phyloP scores from a whole-genome alignment of 2,797 vertebrate species.

The Ctenopoma multispine region DNA sequence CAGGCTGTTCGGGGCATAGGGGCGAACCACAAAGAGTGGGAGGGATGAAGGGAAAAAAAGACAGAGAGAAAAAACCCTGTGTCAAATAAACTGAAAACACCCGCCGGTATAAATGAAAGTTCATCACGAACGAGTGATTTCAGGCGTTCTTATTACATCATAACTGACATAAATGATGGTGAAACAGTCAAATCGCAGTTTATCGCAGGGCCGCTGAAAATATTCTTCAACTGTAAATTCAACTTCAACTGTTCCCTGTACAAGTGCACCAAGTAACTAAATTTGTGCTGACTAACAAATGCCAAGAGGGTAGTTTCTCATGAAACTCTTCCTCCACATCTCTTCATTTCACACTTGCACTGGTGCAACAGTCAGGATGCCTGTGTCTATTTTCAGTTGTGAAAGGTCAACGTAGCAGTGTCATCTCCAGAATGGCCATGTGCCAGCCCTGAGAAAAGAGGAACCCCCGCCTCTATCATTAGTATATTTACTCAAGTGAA shows the following conservation, averaged over 20 bases:
- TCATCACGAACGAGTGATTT: too few relatives aligned
- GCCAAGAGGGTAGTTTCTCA: background rate
- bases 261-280: background rate
- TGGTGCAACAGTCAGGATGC: constrained; percentile 10
- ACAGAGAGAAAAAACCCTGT: constrained; percentile 27
- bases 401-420: constrained; percentile 31
- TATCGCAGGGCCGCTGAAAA: background rate
- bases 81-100: constrained; percentile 33
- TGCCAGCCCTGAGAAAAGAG: constrained; percentile 64
- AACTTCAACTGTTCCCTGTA: background rate
- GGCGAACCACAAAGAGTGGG: constrained; percentile 59
- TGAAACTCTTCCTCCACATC: background rate
- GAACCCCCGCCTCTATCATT: constrained; percentile 63
- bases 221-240: background rate
- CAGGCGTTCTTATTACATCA: background rate
- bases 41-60: constrained; percentile 21
- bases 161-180: background rate
- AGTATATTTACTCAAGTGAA: constrained; percentile 71
- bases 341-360: constrained; percentile 37
- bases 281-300: background rate
- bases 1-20: constrained; percentile 61
- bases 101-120: too few relatives aligned
- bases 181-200: background rate
- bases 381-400: constrained; percentile 36
- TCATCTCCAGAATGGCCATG: constrained; percentile 29